These are phyloP conservation scores for Pitta sordida DNA, from an alignment of 2,113 vertebrate genomes.

Conservation along the genomic window DNA sequence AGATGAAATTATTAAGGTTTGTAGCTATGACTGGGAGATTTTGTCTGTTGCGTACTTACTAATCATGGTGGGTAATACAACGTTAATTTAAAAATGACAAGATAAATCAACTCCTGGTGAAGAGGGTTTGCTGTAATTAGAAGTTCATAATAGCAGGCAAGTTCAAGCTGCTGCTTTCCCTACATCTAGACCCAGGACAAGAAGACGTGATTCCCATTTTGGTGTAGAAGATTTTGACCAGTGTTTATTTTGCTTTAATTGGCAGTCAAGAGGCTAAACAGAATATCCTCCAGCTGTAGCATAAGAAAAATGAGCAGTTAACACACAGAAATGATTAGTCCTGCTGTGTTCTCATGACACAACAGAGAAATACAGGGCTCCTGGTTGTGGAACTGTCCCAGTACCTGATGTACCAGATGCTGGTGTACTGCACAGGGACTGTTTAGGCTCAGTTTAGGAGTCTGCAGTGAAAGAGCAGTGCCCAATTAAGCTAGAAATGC, in stretches of 20 bases:
- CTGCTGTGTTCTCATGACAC: neutral
- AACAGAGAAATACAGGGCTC: neutral
- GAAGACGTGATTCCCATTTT: neutral
- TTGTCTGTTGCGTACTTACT: neutral
- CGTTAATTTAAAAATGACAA: neutral
- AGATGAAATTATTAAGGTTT: neutral
- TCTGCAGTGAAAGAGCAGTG: neutral
- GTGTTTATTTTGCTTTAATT: neutral
- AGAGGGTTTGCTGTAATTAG: neutral
- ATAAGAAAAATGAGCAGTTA: neutral
- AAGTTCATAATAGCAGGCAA: neutral
- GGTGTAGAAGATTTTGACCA: neutral
- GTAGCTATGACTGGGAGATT: neutral
- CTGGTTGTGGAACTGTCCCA: neutral
- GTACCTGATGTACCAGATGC: neutral
- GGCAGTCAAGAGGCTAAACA: rapidly evolving
- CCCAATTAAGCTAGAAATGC: neutral
- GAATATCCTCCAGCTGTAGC: neutral
- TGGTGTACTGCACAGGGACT: neutral
- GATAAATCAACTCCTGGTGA: neutral
- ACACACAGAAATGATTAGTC: neutral
- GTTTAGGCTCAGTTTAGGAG: neutral
- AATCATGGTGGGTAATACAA: neutral
- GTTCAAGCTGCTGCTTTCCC: neutral
- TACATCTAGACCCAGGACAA: neutral